Conservation (phyloP, 1,140 invertebrate genomes). For the Drosophila sturtevanti region DNA sequence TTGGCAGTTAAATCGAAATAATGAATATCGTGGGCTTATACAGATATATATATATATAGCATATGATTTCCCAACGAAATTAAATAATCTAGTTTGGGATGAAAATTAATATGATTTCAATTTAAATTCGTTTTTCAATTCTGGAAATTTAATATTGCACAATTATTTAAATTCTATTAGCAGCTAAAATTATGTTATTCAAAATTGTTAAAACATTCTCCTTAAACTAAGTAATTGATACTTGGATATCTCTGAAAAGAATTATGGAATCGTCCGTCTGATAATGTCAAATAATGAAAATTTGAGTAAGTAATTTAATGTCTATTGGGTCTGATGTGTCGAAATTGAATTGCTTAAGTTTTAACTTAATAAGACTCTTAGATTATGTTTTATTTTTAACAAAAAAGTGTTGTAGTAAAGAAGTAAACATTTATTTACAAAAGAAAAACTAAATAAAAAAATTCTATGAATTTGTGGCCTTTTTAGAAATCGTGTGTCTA, state of each 20-base stretch:
- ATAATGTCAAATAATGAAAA: neutral
- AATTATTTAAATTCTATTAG: neutral
- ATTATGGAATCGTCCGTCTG: neutral
- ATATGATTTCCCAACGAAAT: neutral
- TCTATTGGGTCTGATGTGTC: too few relatives aligned
- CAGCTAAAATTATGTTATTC: neutral
- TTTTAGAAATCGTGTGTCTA: too few relatives aligned
- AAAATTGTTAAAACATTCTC: neutral
- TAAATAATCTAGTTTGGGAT: neutral
- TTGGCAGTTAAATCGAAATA: neutral
- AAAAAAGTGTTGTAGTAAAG: too few relatives aligned
- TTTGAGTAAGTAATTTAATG: too few relatives aligned
- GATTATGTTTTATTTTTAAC: too few relatives aligned
- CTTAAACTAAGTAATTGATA: neutral
- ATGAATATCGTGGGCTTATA: slow-evolving; percentile 5
- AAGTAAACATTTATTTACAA: too few relatives aligned
- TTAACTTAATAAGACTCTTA: too few relatives aligned
- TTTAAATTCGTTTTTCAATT: neutral
- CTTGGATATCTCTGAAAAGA: neutral
- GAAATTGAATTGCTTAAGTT: too few relatives aligned
- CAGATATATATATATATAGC: too few relatives aligned
- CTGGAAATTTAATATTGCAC: neutral
- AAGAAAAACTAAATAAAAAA: too few relatives aligned
- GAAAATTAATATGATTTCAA: neutral
- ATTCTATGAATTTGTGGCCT: too few relatives aligned